Base-by-base conservation (phyloP, 2,888 invertebrate species). In the Agrochola macilenta region DNA sequence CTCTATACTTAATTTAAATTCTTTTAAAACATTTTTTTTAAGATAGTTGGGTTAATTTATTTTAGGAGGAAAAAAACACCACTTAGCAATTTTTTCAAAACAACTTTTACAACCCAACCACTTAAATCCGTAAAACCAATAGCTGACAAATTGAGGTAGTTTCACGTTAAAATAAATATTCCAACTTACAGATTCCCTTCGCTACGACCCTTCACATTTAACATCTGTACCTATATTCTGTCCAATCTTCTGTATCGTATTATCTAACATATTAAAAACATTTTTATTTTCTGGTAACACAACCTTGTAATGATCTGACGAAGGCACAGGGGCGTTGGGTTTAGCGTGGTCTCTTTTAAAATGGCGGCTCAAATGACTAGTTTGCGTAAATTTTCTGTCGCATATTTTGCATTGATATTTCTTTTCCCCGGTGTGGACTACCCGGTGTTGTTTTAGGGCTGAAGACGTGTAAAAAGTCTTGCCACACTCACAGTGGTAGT, bases 381-480 rank as follows among this genome's bases (percentile, higher is more conserved):
- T 94, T 83, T 96, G 96, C 0, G 96, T 93, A 89, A 96, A 96
- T 78, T 95, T 96, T 43, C 96, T 91, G 9, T 96, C 94, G 74
- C 96, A 96, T 80, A 96, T 93, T 78, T 94, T 95, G 80, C 96
- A 96, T 76, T 96, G 95, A 86, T 96, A 96, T 66, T 94, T 95
- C 81, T 96, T 96, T 81, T 96, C 95, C 2, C 96, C 97, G 0
- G 97, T 96, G 78, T 96, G 96, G 0, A 96, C 96, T 0, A 96
- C 95, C 72, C 90, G 92, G 80, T 96, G 96, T 85, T 96, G 96
- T 88, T 96, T 96, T 1, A 96, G 81, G 0, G 95, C 95, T 0
- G 96, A 96, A 0, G 96, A 95, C 0, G 96, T 96, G 91, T 95
- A 96, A 89, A 96, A 96, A 0, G 94, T 94, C 76, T 96, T 96